These are phyloP conservation scores for Schizopygopsis pylzovi DNA, from an alignment of 2,797 vertebrate species.

Conservation along the genomic window DNA sequence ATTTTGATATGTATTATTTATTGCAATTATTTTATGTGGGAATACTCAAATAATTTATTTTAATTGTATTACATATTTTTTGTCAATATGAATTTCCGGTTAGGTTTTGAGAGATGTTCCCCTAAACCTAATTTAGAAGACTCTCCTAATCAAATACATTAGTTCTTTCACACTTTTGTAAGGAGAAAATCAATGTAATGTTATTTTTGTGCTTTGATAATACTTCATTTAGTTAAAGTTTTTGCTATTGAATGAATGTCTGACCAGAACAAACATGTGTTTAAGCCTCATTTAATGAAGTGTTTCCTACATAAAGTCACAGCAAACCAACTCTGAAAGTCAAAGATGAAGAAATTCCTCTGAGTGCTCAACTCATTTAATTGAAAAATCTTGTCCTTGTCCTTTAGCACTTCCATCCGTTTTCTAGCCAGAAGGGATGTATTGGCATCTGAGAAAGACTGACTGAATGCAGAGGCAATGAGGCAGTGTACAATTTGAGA, in stretches of 20 bases:
- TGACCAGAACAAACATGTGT: not conserved
- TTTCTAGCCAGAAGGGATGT: not conserved
- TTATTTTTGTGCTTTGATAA: not conserved
- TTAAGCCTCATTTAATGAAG: conserved; percentile 5
- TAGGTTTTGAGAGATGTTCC: not conserved
- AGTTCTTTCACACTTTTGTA: not conserved
- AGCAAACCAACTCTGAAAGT: not conserved
- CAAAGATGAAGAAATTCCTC: not conserved
- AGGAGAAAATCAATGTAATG: not conserved
- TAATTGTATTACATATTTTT: too few relatives aligned
- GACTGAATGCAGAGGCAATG: not conserved
- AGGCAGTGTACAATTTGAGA: not conserved
- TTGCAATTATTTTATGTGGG: too few relatives aligned
- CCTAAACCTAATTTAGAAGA: not conserved
- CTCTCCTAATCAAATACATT: not conserved
- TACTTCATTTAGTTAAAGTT: not conserved
- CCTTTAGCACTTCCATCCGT: not conserved
- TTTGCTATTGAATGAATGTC: not conserved
- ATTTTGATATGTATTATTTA: too few relatives aligned
- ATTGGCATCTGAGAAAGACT: conserved; percentile 4
- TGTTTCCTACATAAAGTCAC: conserved; percentile 10
- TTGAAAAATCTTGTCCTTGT: not conserved
- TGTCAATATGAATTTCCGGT: too few relatives aligned
- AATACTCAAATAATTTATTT: too few relatives aligned
- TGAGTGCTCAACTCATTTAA: not conserved